Base-by-base conservation (phyloP, 2,888 invertebrate genomes). In the Stenurella melanura region DNA sequence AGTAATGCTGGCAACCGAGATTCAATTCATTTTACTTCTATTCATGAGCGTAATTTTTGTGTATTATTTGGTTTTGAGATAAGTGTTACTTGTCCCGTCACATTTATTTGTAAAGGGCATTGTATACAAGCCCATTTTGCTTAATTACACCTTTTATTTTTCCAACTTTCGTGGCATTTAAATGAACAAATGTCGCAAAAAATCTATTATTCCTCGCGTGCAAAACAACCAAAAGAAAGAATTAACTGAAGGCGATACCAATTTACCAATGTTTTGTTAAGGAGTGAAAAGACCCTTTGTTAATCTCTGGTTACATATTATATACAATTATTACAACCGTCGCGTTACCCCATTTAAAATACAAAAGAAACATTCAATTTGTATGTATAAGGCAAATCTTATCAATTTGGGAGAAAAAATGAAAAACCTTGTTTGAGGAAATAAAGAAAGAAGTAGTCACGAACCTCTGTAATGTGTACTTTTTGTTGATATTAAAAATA, bases 241-340 rank as follows among this genome's bases (percentile, higher is more conserved):
- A 56, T 50, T 71, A 60, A 57, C 74, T 17, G 54, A 64, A 73
- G 74, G 74, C 74, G 74, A 74, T 50, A 26, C 58, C 60, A 74
- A 74, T 74, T 73, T 67, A 61, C 60, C 60, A 54, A 60, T 61
- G 63, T 61, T 58, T 74, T 74, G 74, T 67, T 42, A 26, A 7
- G 38, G 21, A 61, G 12, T 63, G 67, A 74, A 74, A 74, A 61
- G 67, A 58, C 12, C 30, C 68, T 74, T 74, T 68, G 74, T 74
- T 57, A 74, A 67, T 60, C 61, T 66, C 15, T 54, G 54, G 58
- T 34, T 60, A 58, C 70, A 50, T 38, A 70, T 60, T 63, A 60
- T 70, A 60, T 58, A 70, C 60, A 70, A 72, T 72, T 72, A 72
- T 58, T 58, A 60, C 26, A 58, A n/a, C 63, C 58, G 69, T 54